Base-by-base conservation (phyloP, 2,888 invertebrate species). In the Acrocyrtus sp. region DNA sequence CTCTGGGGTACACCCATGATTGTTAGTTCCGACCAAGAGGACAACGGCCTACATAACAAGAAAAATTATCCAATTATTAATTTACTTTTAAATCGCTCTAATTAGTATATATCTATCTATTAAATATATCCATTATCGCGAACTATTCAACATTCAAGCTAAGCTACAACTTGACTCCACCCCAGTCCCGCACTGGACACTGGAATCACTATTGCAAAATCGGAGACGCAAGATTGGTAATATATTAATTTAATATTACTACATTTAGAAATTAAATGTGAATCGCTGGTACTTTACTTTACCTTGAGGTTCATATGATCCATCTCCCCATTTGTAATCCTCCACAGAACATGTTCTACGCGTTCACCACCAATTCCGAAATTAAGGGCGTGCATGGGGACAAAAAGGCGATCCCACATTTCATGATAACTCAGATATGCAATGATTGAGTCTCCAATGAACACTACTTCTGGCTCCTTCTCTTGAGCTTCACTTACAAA, bases 401-500 rank as follows among this genome's bases (percentile, higher is more conserved):
- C 94, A 88, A 95, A 95, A 86, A 92, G 89, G 82, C 92, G 91
- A 83, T 93, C 91, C 95, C 95, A 96, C 56, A 94, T 89, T 85
- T 93, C 92, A 19, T 93, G 92, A 81, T 92, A 91, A 82, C 91
- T 90, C 81, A 96, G 85, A 54, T 92, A 90, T 85, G 92, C 91
- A 72, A 96, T 86, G 79, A 95, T 89, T 51, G 94, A 94, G 85
- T 96, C 96, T 0, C 96, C 96, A 77, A 96, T 89, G 82, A 96
- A 94, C 81, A 96, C 89, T 29, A 96, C 94, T 84, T 96, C 96
- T 15, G 94, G 95, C 85, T 96, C 96, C 85, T 92, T 92, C 82
- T 93, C 95, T 83, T 92, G 90, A 6, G 93, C 92, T 84, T 95
- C 93, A 12, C 89, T 88, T 67, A 95, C 87, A 85, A 94, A 95